Percentiles rank a stretch among this genome's conserved stretches.
These are phyloP conservation scores for Hemiprocne comata DNA, from an alignment of 2,113 vertebrate species.

Conservation along the genomic window DNA sequence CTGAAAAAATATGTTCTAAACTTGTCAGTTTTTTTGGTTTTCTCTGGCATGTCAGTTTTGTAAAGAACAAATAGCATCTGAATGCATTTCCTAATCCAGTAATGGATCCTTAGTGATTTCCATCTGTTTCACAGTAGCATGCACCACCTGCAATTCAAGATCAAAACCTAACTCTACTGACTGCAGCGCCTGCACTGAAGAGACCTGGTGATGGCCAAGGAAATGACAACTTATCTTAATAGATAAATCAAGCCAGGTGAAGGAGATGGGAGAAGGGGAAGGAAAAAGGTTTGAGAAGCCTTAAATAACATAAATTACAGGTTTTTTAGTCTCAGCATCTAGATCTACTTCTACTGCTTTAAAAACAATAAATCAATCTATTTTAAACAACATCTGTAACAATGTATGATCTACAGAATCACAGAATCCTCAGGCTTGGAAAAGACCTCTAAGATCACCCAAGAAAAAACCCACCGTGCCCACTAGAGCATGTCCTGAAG, in stretches of 20 bases:
- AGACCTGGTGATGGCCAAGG: neutral
- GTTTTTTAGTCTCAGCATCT: neutral
- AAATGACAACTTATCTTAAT: neutral
- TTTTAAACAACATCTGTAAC: neutral
- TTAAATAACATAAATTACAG: neutral
- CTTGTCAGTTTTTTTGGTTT: neutral
- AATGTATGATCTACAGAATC: neutral
- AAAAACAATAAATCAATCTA: neutral
- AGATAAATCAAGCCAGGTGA: neutral
- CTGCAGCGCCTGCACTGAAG: neutral
- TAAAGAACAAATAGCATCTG: neutral
- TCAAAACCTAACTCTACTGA: neutral
- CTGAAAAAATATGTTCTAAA: neutral
- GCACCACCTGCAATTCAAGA: neutral
- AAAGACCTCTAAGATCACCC: too few relatives aligned
- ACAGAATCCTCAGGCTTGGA: too few relatives aligned
- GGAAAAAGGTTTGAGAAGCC: neutral
- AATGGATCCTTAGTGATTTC: neutral
- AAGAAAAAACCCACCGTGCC: too few relatives aligned
- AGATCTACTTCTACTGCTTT: neutral
- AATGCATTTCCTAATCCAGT: neutral
- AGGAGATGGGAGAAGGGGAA: neutral
- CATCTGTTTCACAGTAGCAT: neutral
- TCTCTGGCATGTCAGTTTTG: neutral
- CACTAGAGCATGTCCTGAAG: too few relatives aligned